Conservation (phyloP, 2,888 invertebrate species). For the Anagyrus pseudococci region DNA sequence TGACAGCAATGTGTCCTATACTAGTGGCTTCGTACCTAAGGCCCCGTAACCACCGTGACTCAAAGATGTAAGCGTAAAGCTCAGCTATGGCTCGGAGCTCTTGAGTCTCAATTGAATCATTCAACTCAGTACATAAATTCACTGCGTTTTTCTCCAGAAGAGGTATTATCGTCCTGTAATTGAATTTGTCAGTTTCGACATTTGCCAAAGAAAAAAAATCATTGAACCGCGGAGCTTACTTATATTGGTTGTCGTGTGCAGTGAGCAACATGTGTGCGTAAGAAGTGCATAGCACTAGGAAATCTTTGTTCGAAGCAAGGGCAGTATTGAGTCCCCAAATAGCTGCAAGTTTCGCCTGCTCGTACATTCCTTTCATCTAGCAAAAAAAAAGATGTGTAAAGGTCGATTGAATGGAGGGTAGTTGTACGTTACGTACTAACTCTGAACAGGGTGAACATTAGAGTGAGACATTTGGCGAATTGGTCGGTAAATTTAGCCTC, state of each 20-base stretch:
- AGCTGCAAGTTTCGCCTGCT: conserved; percentile 66
- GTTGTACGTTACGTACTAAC: no score
- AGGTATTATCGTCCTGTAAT: conserved; percentile 47
- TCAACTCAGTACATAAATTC: conserved; percentile 58
- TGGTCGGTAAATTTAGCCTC: conserved; percentile 61
- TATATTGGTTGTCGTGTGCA: conserved; percentile 52
- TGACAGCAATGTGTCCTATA: conserved; percentile 59
- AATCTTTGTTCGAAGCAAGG: conserved; percentile 64
- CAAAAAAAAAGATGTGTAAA: no score
- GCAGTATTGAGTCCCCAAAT: conserved; percentile 67
- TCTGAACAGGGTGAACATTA: conserved; percentile 59
- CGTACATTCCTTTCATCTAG: conserved; percentile 55
- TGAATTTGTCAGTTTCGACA: no score
- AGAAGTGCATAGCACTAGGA: conserved; percentile 65
- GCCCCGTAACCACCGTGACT: conserved; percentile 59
- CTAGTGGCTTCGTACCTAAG: conserved; percentile 54
- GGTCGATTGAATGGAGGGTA: no score
- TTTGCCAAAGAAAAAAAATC: no score
- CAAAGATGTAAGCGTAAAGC: conserved; percentile 62
- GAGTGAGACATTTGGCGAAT: conserved; percentile 61
- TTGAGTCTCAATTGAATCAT: conserved; percentile 57
- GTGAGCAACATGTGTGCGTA: conserved; percentile 65
- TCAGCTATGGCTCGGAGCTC: conserved; percentile 61
- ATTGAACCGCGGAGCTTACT: conserved; percentile 1
- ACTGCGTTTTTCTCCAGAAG: conserved; percentile 61